A percentile compares a stretch with the other conserved stretches of the same genome.
phyloP scores from a whole-genome alignment of 2,797 vertebrate species.

The Etheostoma nigrum region DNA sequence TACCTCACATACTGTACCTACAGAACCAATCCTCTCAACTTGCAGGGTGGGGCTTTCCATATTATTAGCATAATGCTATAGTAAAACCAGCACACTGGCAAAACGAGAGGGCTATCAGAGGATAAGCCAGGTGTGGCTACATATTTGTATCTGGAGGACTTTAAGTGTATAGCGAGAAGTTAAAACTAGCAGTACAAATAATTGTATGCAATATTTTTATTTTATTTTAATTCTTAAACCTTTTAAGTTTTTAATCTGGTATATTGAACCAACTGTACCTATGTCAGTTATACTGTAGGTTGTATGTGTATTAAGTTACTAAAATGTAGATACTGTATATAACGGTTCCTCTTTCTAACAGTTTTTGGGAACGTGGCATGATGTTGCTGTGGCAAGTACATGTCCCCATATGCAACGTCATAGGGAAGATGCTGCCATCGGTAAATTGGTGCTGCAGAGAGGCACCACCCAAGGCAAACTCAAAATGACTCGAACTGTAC shows the following conservation, averaged over 20 bases:
- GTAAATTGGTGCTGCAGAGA: constrained; percentile 82
- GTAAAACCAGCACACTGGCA: too few species aligned
- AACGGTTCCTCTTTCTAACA: constrained; percentile 53
- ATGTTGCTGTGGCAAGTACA: constrained; percentile 83
- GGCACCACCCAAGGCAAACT: constrained; percentile 52
- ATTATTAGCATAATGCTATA: too few species aligned
- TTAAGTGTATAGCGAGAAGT: background rate
- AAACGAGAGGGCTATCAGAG: too few species aligned
- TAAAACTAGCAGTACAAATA: too few species aligned
- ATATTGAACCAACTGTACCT: background rate
- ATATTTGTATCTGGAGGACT: too few species aligned
- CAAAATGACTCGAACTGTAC: constrained; percentile 54
- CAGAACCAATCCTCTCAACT: too few species aligned
- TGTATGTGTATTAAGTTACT: background rate
- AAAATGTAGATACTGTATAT: background rate
- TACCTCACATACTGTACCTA: too few species aligned
- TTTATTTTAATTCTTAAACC: background rate
- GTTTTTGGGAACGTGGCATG: constrained; percentile 93
- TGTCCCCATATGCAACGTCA: constrained; percentile 80
- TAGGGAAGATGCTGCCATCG: constrained; percentile 76
- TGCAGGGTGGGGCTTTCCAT: too few species aligned
- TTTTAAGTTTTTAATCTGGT: background rate
- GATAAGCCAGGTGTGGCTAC: too few species aligned
- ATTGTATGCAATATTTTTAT: background rate
- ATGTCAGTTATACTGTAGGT: background rate